These are phyloP conservation scores for Musca vetustissima DNA, from an alignment of 1,140 invertebrate genomes.

Conservation along the genomic window DNA sequence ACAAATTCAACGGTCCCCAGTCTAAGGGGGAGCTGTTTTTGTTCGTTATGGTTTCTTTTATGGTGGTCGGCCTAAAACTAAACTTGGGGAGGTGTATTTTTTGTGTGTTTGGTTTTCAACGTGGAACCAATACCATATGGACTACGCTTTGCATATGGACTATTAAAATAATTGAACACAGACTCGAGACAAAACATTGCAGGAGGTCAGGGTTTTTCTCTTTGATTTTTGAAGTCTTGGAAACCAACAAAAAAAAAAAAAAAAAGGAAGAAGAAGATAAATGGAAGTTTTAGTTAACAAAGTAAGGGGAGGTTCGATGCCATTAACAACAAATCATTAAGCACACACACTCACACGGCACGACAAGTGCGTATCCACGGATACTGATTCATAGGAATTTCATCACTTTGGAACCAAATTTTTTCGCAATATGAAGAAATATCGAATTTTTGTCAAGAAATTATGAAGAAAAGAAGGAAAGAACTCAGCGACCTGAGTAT, in stretches of 20 bases:
- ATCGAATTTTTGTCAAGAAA: no score
- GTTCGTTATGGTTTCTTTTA: not conserved
- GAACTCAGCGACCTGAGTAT: no score
- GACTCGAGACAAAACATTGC: constrained; percentile 9
- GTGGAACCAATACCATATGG: not conserved
- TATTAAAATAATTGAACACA: not conserved
- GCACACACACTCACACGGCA: no score
- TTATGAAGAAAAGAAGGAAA: no score
- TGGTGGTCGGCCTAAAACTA: no score
- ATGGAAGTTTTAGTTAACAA: no score
- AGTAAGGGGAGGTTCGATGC: no score
- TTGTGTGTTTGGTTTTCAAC: not conserved
- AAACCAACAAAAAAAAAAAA: not conserved
- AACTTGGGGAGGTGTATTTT: not conserved
- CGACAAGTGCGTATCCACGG: no score
- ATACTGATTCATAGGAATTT: no score
- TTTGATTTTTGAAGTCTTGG: not conserved
- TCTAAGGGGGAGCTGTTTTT: not conserved
- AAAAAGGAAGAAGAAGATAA: not conserved
- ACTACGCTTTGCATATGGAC: not conserved
- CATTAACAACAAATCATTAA: no score
- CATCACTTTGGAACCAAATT: no score
- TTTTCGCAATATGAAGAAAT: no score
- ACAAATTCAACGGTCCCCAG: not conserved
- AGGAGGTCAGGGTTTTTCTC: constrained; percentile 2